Evolutionary conservation across 2,113 vertebrate species (phyloP).

Genomic region (Raja brachyura): DNA sequence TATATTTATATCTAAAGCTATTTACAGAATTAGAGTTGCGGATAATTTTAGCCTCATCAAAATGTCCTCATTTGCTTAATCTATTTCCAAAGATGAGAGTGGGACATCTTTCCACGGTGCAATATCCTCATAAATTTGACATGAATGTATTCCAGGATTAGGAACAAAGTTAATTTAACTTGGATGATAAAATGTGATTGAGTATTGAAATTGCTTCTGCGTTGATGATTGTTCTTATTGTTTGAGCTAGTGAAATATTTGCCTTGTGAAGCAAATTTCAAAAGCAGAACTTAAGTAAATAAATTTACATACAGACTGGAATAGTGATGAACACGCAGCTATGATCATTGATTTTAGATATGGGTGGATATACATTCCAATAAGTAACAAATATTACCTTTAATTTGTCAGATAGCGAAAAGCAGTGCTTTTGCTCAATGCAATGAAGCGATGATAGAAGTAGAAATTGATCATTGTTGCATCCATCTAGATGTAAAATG

Average conservation of each 20-base stretch:
- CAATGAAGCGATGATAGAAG: neutral
- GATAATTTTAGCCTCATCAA: constrained; percentile 6
- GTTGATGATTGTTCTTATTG: neutral
- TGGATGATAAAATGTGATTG: neutral
- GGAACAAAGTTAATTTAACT: neutral
- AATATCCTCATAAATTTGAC: neutral
- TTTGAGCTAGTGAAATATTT: neutral
- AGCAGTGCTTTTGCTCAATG: neutral
- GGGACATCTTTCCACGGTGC: neutral
- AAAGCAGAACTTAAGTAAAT: no score
- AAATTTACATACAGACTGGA: neutral
- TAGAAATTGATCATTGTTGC: neutral
- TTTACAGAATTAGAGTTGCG: neutral
- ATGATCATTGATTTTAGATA: neutral
- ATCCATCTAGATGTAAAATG: neutral
- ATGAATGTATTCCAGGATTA: neutral
- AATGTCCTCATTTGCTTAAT: neutral
- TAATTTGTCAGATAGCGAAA: neutral
- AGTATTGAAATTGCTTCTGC: neutral
- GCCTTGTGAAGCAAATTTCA: neutral
- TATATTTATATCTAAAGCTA: neutral
- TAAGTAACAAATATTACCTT: neutral
- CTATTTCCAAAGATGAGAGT: neutral
- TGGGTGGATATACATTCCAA: neutral
- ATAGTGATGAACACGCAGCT: neutral